Base-by-base conservation (phyloP, 2,797 vertebrate species). In the Gymnoscopelus microlampas region DNA sequence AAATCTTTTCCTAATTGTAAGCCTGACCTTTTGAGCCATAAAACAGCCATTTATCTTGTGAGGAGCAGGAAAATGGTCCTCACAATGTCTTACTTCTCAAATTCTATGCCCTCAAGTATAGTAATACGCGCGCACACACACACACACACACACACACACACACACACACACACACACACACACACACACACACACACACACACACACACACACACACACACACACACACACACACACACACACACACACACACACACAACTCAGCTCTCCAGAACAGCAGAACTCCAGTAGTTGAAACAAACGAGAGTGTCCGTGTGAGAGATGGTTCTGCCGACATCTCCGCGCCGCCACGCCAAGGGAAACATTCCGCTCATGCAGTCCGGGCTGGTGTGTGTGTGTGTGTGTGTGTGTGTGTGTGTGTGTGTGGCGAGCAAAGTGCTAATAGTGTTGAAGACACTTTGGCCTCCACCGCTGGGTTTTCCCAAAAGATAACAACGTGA, bases 401-500 rank as follows among this genome's bases (percentile, higher is more conserved):
- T 32, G 29, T 32, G 29, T 32, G 29, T 32, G 29, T 32, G 29
- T 32, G 29, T 32, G 29, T 32, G 29, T 32, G 29, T 26, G 57
- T 32, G 60, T 66, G 53, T 66, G 56, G 60, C 24, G 39, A 62
- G 68, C 47, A 59, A 70, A 82, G 67, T 56, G 68, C 67, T 68
- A 76, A 53, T 76, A 79, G 72, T 47, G 73, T 67, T 72, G 58
- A 77, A 66, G 68, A 76, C 63, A 66, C 77, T 68, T 71, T 29
- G 74, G 67, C 74, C 19, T 23, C 14, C 13, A 11, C 69, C 56
- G 57, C 48, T 70, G 26, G 26, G 26, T 29, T 29, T 29, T 69
- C 79, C 68, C 84, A 78, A 75, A 83, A 87, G 79, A 88, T 77
- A 83, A 89, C 82, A 85, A 69, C 73, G 51, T 60, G 19, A 64